phyloP scores from a whole-genome alignment of 2,113 vertebrate genomes.

The Oryzias woworae region DNA sequence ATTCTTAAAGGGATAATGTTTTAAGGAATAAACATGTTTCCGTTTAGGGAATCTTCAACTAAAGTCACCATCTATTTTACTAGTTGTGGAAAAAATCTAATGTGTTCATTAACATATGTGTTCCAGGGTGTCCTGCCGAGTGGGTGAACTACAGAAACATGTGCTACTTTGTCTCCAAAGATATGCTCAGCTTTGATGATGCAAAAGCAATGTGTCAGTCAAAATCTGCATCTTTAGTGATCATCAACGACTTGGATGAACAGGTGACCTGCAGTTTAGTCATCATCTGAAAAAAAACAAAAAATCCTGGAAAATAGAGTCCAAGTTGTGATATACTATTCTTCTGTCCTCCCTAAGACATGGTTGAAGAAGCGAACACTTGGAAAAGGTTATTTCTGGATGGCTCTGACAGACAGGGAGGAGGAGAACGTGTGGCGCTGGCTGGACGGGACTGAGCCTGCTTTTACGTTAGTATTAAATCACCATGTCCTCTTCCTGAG shows the following conservation, averaged over 20 bases:
- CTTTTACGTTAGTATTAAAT: constrained; percentile 83
- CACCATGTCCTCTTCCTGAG: neutral
- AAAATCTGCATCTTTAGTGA: constrained; percentile 80
- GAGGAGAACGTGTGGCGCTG: constrained; percentile 88
- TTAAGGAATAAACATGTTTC: too few relatives aligned
- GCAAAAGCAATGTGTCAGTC: constrained; percentile 83
- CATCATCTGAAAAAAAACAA: neutral
- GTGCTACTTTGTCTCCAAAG: constrained; percentile 90
- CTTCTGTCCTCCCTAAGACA: constrained; percentile 75
- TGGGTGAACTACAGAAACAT: constrained; percentile 88
- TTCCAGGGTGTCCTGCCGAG: constrained; percentile 82
- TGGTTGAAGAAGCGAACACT: constrained; percentile 85
- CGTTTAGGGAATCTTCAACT: neutral
- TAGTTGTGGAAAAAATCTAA: neutral
- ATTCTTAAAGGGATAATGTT: too few relatives aligned
- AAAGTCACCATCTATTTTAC: neutral
- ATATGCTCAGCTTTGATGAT: constrained; percentile 84
- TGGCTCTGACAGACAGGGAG: constrained; percentile 87
- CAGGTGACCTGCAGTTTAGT: constrained; percentile 75
- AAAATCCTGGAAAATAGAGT: neutral
- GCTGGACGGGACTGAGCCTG: constrained; percentile 85
- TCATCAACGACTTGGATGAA: constrained; percentile 87
- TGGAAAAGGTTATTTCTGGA: constrained; percentile 89
- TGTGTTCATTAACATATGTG: neutral
- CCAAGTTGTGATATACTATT: neutral